Conservation (phyloP, 1,140 invertebrate species). For the Eriocheir sinensis region DNA sequence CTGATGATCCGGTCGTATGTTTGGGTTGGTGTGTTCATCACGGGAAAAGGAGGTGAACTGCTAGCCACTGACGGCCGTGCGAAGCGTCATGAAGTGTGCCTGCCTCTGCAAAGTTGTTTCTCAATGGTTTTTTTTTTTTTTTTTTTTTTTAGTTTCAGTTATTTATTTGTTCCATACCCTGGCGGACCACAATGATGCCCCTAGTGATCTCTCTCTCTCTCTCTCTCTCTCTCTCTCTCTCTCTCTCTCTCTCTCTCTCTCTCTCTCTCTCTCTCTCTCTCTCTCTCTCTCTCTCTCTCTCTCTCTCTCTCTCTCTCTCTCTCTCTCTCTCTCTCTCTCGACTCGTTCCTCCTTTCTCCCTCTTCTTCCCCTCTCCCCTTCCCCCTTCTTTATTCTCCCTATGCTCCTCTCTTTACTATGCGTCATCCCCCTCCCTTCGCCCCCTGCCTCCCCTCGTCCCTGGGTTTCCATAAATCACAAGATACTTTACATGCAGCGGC, state of each 20-base stretch:
- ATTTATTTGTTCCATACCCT: too few species aligned
- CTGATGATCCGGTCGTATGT: too few species aligned
- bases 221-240: not conserved
- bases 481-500: constrained; percentile 71
- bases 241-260: not conserved
- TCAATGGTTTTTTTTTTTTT: too few species aligned
- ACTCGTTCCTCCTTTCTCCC: not conserved
- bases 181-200: too few species aligned
- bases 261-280: not conserved
- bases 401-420: not conserved
- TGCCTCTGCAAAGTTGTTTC: too few species aligned
- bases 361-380: not conserved
- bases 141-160: too few species aligned
- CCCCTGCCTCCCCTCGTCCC: constrained; percentile 4
- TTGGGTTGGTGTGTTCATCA: too few species aligned
- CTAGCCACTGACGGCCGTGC: too few species aligned
- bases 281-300: not conserved
- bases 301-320: not conserved
- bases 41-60: too few species aligned
- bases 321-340: not conserved
- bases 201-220: not conserved
- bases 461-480: constrained; percentile 63
- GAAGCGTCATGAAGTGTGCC: too few species aligned
- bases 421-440: not conserved
- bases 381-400: not conserved